Base-by-base conservation (phyloP, 1,140 invertebrate genomes). In the Drosophila tropicalis region DNA sequence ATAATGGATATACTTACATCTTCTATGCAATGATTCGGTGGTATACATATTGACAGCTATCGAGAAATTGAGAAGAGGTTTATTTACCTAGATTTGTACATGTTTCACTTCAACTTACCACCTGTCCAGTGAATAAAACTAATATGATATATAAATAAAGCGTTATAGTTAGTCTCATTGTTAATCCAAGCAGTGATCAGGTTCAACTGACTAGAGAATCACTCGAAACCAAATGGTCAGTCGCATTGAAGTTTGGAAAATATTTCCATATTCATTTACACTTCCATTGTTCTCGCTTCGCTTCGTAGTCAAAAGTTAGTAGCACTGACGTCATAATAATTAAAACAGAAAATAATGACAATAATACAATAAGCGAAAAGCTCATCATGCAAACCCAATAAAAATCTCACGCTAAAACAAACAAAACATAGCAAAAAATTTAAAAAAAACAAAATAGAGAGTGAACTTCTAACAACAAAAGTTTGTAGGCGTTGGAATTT, bases 11-110 rank as follows among this genome's bases (percentile, higher is more conserved):
- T 17, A 89, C 84, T 83, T 60, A 89, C 84, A 56, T 89, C 80
- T 58, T 89, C 80, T 10, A 89, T 84, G 64, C 84, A 89, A 36
- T 89, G 70, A 57, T 75, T 34, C 10, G 72, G 80, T 0, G 80
- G 72, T 56, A 89, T 58, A 40, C 84, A 89, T 29, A 89, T 75
- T 0, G 79, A 62, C 13, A 70, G 7, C 80, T 89, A 25, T 22
- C 17, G 3, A 0, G 10, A 6, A 10, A 7, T 9, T 15, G 9
- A 13, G 10, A 1, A 17, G 5, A 25, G 29, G 13, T 51, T 10
- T 17, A 22, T 19, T 6, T 15, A 40, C 2, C 10, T 7, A 19
- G n/a, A 55, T 41, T 13, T 0, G 9, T 0, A 9, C 9, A 6
- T 1, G 13, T 15, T 17, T 12, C 2, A 2, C n/a, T 29, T 10